phyloP scores from a whole-genome alignment of 1,140 invertebrate genomes.

The Drosophila elegans region DNA sequence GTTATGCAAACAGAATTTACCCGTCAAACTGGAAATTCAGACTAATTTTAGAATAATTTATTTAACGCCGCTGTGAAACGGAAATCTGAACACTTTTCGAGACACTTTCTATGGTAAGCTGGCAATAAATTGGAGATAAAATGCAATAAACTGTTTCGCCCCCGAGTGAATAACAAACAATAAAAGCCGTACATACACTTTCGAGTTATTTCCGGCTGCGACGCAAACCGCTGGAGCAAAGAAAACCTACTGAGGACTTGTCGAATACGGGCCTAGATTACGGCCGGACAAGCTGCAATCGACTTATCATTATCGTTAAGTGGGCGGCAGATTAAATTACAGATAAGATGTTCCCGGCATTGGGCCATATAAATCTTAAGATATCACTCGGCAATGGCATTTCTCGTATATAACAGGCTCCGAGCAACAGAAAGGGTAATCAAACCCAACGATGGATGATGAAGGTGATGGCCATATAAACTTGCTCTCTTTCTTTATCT shows the following conservation, averaged over 20 bases:
- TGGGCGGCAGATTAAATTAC: slow-evolving; percentile 60
- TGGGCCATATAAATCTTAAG: slow-evolving; percentile 72
- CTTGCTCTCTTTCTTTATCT: not conserved
- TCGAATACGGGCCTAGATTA: slow-evolving; percentile 29
- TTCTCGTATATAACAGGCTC: slow-evolving; percentile 23
- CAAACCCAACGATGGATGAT: slow-evolving; percentile 8
- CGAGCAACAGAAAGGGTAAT: slow-evolving; percentile 27
- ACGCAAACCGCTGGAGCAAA: slow-evolving; percentile 38
- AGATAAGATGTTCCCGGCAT: slow-evolving; percentile 66
- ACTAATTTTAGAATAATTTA: slow-evolving; percentile 33
- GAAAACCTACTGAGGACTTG: slow-evolving; percentile 61
- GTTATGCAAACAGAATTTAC: slow-evolving; percentile 34
- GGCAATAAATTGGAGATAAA: slow-evolving; percentile 15
- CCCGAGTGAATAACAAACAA: slow-evolving; percentile 12
- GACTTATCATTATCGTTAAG: slow-evolving; percentile 61
- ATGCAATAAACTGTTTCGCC: slow-evolving; percentile 15
- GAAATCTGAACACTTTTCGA: slow-evolving; percentile 2
- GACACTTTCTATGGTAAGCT: slow-evolving; percentile 2
- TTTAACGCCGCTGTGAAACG: not conserved
- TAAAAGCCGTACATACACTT: slow-evolving; percentile 38
- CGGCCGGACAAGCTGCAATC: slow-evolving; percentile 37
- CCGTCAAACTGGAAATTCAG: slow-evolving; percentile 34
- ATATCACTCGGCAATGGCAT: slow-evolving; percentile 52
- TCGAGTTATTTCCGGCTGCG: slow-evolving; percentile 35
- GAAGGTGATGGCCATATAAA: slow-evolving; percentile 16